phyloP scores from a whole-genome alignment of 2,888 invertebrate genomes.

The Didymodactylos carnosus region DNA sequence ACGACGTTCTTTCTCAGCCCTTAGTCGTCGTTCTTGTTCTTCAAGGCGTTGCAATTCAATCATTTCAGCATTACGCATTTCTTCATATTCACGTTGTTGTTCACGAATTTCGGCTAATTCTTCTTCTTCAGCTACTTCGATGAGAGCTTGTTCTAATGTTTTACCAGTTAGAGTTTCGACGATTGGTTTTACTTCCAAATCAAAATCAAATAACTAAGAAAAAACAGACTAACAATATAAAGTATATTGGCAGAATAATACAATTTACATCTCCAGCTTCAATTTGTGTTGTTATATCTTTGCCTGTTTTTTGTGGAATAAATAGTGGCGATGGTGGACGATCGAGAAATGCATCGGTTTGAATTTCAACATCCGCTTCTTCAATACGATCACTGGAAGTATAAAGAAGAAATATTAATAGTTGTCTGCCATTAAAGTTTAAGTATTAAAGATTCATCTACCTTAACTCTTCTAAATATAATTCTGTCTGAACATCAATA shows the following conservation, averaged over 20 bases:
- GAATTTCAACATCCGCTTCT: constrained; percentile 56
- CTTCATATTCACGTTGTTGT: constrained; percentile 52
- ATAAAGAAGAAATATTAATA: too few relatives aligned
- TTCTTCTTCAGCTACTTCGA: constrained; percentile 81
- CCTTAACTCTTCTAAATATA: constrained; percentile 60
- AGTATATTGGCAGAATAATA: background rate
- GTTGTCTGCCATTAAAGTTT: too few relatives aligned
- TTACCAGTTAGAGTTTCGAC: constrained; percentile 69
- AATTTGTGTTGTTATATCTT: constrained; percentile 65
- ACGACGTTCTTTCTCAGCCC: constrained; percentile 44
- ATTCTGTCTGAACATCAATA: constrained; percentile 69
- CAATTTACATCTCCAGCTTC: constrained; percentile 56
- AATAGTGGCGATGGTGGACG: constrained; percentile 58
- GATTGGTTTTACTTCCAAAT: constrained; percentile 68
- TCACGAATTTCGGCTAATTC: constrained; percentile 59
- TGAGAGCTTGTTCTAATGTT: constrained; percentile 65
- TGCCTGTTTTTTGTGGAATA: constrained; percentile 53
- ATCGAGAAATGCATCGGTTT: constrained; percentile 67
- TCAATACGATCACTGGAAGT: constrained; percentile 38
- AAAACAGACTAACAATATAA: background rate
- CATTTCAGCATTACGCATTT: constrained; percentile 58
- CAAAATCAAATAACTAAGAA: constrained; percentile 61
- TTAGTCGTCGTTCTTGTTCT: constrained; percentile 47
- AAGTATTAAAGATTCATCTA: too few relatives aligned
- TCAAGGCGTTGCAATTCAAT: constrained; percentile 60